Evolutionary conservation across 2,888 invertebrate genomes (phyloP), one percentile per base, ranked within the genome.

Genomic region (Leucophenga maculata): DNA sequence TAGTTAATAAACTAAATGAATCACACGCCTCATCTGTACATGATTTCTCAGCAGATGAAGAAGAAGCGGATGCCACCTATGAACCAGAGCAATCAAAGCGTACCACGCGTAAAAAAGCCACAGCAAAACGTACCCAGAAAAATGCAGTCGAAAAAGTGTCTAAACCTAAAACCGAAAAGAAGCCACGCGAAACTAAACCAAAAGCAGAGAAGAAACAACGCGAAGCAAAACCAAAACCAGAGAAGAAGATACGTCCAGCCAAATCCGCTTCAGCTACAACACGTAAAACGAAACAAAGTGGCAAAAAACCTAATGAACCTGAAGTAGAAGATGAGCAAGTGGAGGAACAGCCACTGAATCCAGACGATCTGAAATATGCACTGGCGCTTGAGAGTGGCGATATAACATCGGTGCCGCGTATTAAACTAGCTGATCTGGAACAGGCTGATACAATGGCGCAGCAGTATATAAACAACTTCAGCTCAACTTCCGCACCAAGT

Each of bases 361-460:
- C 84, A 0, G 78, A 77, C 14, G 83, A 85, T 72, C 74, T 87
- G 0, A 86, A 86, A 62, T 87, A 85, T 69, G 72, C 77, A 3
- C 74, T 88, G 2, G 86, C 85, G 0, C 66, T 88, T 44, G 88
- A 88, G 68, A 76, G 83, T 3, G 78, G 83, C 0, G 79, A 82
- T 26, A 73, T 88, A 0, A 85, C 80, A 3, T 83, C 79, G 0
- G 77, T 86, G 13, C 88, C 88, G 0, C 82, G 89, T 32, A 81
- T 85, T 3, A 79, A 85, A 67, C 67, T 75, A 16, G 77, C 78
- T 39, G 89, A 90, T 71, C 88, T 91, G 44, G 89, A 90, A 72
- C 88, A 89, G 73, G 90, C 90, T 2, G 86, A 89, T 73, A 89
- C 89, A 73, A 75, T 82, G 31, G 85, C 87, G 0, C 79, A 86